phyloP scores from a whole-genome alignment of 35 echinoderm and acorn worm genomes.

The Ptychodera flava region DNA sequence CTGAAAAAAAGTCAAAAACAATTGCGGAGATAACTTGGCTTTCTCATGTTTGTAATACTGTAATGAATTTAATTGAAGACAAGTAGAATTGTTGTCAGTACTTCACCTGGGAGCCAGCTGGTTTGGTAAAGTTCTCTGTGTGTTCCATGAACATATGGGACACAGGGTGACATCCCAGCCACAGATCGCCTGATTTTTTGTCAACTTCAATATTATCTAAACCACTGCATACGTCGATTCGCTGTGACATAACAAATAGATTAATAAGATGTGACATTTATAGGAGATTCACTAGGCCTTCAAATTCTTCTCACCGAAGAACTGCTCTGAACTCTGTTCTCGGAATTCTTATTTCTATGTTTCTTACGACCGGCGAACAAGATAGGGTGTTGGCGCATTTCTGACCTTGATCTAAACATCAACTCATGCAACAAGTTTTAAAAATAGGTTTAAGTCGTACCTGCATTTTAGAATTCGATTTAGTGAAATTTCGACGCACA shows the following conservation, averaged over 20 bases:
- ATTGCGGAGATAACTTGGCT: not conserved
- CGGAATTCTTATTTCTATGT: not conserved
- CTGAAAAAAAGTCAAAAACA: not conserved
- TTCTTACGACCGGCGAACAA: not conserved
- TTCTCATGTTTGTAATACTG: not conserved
- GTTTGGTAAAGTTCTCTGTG: not conserved
- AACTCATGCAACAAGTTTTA: not conserved
- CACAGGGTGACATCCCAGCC: slow-evolving; percentile 16
- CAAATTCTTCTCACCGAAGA: too few relatives aligned
- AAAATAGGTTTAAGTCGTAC: not conserved
- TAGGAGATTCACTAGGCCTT: not conserved
- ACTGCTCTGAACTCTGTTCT: not conserved
- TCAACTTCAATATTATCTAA: slow-evolving; percentile 14
- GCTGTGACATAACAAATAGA: not conserved
- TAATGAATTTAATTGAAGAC: not conserved
- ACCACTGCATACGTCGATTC: not conserved
- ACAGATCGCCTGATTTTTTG: not conserved
- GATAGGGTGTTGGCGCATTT: not conserved
- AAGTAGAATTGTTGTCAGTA: not conserved
- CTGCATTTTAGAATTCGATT: not conserved
- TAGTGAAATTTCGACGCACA: not conserved
- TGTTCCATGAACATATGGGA: not conserved
- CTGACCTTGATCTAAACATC: not conserved
- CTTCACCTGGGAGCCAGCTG: not conserved
- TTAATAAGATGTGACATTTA: not conserved